A percentile compares a stretch with the other conserved stretches of the same genome.
Evolutionary conservation across 2,113 vertebrate genomes (phyloP).

Genomic region (Eclectus roratus): DNA sequence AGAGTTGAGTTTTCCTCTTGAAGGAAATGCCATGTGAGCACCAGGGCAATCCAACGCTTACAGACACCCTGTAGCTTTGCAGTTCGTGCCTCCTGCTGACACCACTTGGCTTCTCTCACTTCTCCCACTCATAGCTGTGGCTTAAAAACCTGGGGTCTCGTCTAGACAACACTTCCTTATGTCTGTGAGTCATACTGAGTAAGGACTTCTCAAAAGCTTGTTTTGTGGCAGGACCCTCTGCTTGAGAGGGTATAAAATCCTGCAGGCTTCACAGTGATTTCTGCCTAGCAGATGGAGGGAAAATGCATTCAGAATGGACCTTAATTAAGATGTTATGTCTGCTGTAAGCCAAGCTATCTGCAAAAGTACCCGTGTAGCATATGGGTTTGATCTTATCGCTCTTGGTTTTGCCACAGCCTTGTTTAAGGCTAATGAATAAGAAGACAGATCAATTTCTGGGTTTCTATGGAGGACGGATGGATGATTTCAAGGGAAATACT

Average conservation of each 20-base stretch:
- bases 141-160: not conserved
- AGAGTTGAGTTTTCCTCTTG: not conserved
- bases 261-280: not conserved
- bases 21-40: not conserved
- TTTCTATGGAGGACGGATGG: not conserved
- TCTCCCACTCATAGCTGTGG: not conserved
- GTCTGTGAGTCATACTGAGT: not conserved
- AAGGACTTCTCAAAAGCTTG: not conserved
- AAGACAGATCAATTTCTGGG: not conserved
- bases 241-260: not conserved
- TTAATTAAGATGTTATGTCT: slow-evolving; percentile 60
- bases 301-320: not conserved
- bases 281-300: slow-evolving; percentile 1
- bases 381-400: slow-evolving; percentile 18
- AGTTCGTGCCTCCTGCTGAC: not conserved
- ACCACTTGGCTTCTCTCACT: not conserved
- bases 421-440: not conserved
- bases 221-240: not conserved
- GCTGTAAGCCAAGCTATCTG: not conserved
- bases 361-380: not conserved
- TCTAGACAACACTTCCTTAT: slow-evolving; percentile 21
- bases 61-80: not conserved
- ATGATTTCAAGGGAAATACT: slow-evolving; percentile 21
- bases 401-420: not conserved
- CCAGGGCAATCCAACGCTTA: not conserved